phyloP scores from a whole-genome alignment of 2,113 vertebrate species.

The Xiphophorus couchianus region DNA sequence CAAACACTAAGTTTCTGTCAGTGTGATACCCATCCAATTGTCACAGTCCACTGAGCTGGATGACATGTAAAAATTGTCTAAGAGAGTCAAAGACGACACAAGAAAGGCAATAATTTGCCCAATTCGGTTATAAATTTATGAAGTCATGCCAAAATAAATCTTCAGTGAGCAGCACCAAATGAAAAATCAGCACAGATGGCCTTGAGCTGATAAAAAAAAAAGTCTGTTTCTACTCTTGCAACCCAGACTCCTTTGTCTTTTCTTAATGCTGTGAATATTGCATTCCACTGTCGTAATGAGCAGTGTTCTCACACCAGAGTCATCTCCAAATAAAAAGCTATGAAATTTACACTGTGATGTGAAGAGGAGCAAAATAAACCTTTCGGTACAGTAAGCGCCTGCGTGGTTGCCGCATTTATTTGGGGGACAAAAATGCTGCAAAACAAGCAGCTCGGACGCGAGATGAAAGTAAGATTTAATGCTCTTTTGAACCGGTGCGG shows the following conservation, averaged over 20 bases:
- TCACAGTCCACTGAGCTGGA: constrained; percentile 29
- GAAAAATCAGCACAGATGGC: constrained; percentile 24
- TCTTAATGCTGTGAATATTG: constrained; percentile 42
- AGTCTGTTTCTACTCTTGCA: background rate
- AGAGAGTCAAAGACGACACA: background rate
- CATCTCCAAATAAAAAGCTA: constrained; percentile 32
- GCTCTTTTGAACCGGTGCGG: constrained; percentile 26
- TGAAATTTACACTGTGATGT: constrained; percentile 23
- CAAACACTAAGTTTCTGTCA: constrained; percentile 41
- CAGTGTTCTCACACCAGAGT: constrained; percentile 15
- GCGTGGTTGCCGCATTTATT: constrained; percentile 38
- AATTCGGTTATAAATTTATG: too few relatives aligned
- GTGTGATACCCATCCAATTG: constrained; percentile 28
- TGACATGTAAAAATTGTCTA: background rate
- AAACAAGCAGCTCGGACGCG: constrained; percentile 47
- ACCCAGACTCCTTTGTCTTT: constrained; percentile 3
- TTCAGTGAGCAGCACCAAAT: constrained; percentile 6
- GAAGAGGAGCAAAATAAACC: constrained; percentile 54
- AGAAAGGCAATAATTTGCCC: background rate
- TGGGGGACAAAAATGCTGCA: constrained; percentile 23
- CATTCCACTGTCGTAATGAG: constrained; percentile 40
- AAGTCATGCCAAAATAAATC: background rate
- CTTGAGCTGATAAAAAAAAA: constrained; percentile 19
- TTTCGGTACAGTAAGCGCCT: background rate
- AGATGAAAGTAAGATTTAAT: constrained; percentile 57